Percentiles rank a stretch among this genome's conserved stretches.
These are phyloP conservation scores for Erethizon dorsatum DNA, from an alignment of 2,797 vertebrate genomes.

Conservation along the genomic window DNA sequence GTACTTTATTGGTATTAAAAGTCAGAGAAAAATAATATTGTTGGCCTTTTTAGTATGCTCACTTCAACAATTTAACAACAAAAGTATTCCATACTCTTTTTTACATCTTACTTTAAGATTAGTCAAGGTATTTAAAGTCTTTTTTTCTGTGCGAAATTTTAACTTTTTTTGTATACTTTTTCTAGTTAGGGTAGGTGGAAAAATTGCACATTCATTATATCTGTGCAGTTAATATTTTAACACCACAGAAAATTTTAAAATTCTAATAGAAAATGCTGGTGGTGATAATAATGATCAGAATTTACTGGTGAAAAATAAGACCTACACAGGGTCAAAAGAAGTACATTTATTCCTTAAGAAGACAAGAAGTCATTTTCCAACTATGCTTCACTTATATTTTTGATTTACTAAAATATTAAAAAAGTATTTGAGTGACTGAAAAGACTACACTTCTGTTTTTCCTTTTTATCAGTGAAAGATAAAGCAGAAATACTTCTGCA, in stretches of 20 bases:
- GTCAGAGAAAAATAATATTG: background rate
- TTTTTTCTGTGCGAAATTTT: conserved; percentile 40
- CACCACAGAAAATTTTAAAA: conserved; percentile 52
- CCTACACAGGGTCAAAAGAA: background rate
- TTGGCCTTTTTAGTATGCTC: background rate
- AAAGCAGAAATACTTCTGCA: conserved; percentile 98
- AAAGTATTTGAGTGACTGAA: conserved; percentile 18
- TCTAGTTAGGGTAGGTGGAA: conserved; percentile 37
- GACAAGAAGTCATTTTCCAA: background rate
- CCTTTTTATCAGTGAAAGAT: conserved; percentile 94
- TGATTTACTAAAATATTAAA: conserved; percentile 18
- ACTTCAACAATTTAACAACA: background rate
- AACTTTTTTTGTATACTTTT: conserved; percentile 22
- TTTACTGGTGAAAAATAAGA: conserved; percentile 61
- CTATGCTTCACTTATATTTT: background rate
- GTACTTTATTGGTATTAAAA: conserved; percentile 54
- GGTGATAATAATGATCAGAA: conserved; percentile 49
- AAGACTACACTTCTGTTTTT: conserved; percentile 68
- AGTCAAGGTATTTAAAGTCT: conserved; percentile 15
- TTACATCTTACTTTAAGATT: conserved; percentile 57
- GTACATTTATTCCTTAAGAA: background rate
- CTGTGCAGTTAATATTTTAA: conserved; percentile 66
- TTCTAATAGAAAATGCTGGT: conserved; percentile 37
- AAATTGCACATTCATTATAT: conserved; percentile 45
- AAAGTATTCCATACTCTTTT: conserved; percentile 16